A percentile compares a stretch with the other conserved stretches of the same genome.
These are phyloP conservation scores for Porites lobata DNA, from an alignment of 92 coral and sea anemone species.

Conservation along the genomic window DNA sequence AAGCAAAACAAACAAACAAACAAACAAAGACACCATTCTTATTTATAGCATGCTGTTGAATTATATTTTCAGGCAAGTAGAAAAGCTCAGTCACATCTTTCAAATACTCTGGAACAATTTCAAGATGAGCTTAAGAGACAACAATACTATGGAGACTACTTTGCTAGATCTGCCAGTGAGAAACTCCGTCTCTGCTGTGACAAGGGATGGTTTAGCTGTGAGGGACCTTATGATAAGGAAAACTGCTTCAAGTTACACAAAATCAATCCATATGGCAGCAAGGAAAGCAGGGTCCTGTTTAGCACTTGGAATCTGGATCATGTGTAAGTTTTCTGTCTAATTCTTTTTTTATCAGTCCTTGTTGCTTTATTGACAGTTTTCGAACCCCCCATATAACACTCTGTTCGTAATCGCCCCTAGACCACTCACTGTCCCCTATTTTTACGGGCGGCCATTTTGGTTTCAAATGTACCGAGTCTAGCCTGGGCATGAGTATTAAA, in stretches of 20 bases:
- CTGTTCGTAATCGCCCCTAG: no score
- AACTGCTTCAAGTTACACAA: slow-evolving; percentile 80
- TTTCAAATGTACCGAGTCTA: no score
- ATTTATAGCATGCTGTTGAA: background rate
- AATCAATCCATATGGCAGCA: slow-evolving; percentile 97
- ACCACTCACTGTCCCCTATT: no score
- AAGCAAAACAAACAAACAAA: no score
- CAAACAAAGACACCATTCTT: no score
- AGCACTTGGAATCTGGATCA: slow-evolving; percentile 99
- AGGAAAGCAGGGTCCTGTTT: slow-evolving; percentile 88
- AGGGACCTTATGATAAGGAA: slow-evolving; percentile 79
- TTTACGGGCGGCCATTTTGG: no score
- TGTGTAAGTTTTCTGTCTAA: slow-evolving; percentile 72
- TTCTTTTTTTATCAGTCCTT: background rate
- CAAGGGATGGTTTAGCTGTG: slow-evolving; percentile 94
- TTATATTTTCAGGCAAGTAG: slow-evolving; percentile 32
- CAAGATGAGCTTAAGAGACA: slow-evolving; percentile 77
- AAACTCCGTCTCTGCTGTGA: slow-evolving; percentile 77
- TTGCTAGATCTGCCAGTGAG: slow-evolving; percentile 80
- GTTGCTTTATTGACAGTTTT: background rate
- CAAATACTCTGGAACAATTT: slow-evolving; percentile 60
- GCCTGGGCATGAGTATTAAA: no score
- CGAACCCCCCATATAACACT: no score
- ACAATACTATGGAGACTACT: slow-evolving; percentile 87
- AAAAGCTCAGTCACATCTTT: slow-evolving; percentile 49